Evolutionary conservation across 2,113 vertebrate species (phyloP), one percentile per base, ranked within the genome.

Genomic region (Pampusana beccarii): DNA sequence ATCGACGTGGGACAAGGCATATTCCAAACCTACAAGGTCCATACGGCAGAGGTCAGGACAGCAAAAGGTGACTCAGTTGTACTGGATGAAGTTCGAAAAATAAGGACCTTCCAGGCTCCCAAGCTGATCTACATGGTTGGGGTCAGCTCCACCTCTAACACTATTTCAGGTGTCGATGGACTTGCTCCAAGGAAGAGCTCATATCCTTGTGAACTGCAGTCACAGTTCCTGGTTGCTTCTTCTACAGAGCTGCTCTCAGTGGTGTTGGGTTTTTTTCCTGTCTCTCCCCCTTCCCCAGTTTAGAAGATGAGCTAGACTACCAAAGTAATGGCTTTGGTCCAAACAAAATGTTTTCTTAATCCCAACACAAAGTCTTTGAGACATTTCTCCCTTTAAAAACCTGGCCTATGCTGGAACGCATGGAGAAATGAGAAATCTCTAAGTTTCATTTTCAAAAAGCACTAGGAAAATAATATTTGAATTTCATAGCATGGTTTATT

Each of bases 21-120:
- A 98, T 97, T n/a, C 98, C 98, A 69, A 98, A 98, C 77, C 98
- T 98, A 54, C 17, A 33, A 3, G 9, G 67, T 10, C 8, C 14
- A 75, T 3, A 42, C 1, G 46, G 60, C 38, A 90, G 24, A 64
- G 11, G 2, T 64, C 36, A 70, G 17, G 16, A 14, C 1, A 18
- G 29, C 4, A 50, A 42, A 36, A 33, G 3, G 7, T 0, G 0
- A n/a, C 23, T 60, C 15, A 16, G 2, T 9, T 50, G 10, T 38
- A 3, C 10, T 5, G 17, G 28, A 16, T 34, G 31, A 79, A 50
- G 18, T 13, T 54, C 28, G 14, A 71, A 73, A 86, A 11, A 10
- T 51, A 25, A 51, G 33, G 36, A 71, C 4, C 15, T 74, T 17
- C 73, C 48, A 67, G 21, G 18, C 3, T n/a, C 14, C 40, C 36